Percentiles rank a stretch among this genome's conserved stretches.
Conservation (phyloP, 2,113 vertebrate species). For the Pseudopodoces humilis region DNA sequence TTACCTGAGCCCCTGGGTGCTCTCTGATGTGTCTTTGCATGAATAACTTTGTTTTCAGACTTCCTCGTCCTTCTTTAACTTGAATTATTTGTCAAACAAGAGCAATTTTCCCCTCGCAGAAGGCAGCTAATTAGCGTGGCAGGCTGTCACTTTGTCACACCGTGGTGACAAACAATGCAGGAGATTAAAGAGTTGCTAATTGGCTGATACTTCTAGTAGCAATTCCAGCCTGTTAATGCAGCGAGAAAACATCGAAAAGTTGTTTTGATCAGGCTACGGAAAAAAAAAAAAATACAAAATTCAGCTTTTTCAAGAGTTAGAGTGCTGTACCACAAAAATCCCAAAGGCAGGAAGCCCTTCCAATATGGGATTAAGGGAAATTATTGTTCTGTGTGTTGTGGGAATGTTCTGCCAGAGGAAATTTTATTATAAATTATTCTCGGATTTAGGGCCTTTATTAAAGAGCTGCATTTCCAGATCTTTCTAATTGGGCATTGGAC, state of each 20-base stretch:
- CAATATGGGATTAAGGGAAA: background rate
- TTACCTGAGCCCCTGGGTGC: background rate
- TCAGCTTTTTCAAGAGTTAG: background rate
- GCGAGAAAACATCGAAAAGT: slow-evolving; percentile 7
- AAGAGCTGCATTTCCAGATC: background rate
- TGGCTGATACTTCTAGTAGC: slow-evolving; percentile 34
- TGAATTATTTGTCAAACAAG: slow-evolving; percentile 49
- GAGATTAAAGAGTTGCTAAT: slow-evolving; percentile 67
- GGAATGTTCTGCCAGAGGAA: background rate
- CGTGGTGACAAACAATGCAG: slow-evolving; percentile 29
- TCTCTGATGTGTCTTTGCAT: background rate
- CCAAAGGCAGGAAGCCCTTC: background rate
- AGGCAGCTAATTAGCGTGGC: slow-evolving; percentile 48
- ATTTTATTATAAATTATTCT: background rate
- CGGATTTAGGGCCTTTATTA: background rate
- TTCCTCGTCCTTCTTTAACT: background rate
- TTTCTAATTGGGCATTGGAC: background rate
- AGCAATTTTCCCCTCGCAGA: slow-evolving; percentile 53
- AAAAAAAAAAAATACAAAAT: background rate
- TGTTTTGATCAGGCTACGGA: background rate
- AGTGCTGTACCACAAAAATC: background rate
- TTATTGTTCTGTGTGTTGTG: background rate
- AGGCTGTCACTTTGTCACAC: slow-evolving; percentile 53
- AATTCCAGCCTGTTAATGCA: slow-evolving; percentile 41
- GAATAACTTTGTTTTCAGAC: slow-evolving; percentile 13